Evolutionary conservation across 2,113 vertebrate species (phyloP).

Genomic region (Myrmecophaga tridactyla): DNA sequence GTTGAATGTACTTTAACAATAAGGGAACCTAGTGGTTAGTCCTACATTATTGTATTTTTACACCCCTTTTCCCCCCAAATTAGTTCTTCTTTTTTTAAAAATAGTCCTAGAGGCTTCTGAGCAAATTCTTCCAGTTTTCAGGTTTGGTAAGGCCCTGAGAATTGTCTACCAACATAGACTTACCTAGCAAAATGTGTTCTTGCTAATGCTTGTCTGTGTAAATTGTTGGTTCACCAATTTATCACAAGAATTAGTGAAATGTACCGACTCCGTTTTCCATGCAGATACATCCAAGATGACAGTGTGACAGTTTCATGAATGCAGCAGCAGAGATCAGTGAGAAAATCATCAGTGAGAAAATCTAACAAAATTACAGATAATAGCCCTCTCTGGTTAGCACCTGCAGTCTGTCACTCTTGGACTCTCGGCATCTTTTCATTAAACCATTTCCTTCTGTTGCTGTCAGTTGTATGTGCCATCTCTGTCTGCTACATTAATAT

Average conservation of each 20-base stretch:
- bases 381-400: neutral
- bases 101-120: neutral
- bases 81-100: neutral
- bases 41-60: neutral
- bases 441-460: neutral
- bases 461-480: neutral
- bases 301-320: neutral
- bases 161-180: neutral
- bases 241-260: conserved; percentile 20
- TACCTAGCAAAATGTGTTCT: neutral
- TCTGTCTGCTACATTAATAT: neutral
- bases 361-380: neutral
- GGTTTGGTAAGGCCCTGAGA: neutral
- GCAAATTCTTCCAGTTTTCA: neutral
- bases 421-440: neutral
- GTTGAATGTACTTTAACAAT: neutral
- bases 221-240: neutral
- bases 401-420: neutral
- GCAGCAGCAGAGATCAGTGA: neutral
- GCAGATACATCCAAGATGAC: neutral
- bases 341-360: neutral
- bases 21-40: neutral
- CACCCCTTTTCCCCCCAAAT: neutral
- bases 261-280: neutral
- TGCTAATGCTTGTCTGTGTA: neutral